These are phyloP conservation scores for Plagodis pulveraria DNA, from an alignment of 2,888 invertebrate species.

Conservation along the genomic window DNA sequence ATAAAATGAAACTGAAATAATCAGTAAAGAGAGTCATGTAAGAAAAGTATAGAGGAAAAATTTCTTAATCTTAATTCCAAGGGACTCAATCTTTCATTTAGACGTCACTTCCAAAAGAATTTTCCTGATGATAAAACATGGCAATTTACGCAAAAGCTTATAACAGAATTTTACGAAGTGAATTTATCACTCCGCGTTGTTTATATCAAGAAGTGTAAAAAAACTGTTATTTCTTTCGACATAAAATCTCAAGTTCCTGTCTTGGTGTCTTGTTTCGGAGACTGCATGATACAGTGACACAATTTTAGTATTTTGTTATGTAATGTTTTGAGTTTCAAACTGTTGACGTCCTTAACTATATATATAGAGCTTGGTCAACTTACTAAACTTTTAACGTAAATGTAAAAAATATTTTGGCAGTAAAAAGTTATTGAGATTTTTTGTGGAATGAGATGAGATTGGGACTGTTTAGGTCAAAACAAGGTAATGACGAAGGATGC, in stretches of 20 bases:
- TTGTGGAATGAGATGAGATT: constrained; percentile 4
- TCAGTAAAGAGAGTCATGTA: too few relatives aligned
- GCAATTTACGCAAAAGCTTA: constrained; percentile 14
- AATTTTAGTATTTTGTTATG: constrained; percentile 4
- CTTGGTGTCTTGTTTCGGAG: constrained; percentile 11
- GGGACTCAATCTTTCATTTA: constrained; percentile 2
- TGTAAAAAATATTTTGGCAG: constrained; percentile 14
- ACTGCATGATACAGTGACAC: background rate
- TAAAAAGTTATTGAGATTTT: constrained; percentile 16
- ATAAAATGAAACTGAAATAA: too few relatives aligned
- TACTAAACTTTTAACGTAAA: constrained; percentile 19
- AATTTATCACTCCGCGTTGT: constrained; percentile 20
- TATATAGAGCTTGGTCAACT: constrained; percentile 1
- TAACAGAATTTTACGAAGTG: constrained; percentile 20
- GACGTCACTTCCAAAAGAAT: constrained; percentile 20
- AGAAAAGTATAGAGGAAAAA: constrained; percentile 4
- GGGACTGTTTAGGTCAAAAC: constrained; percentile 7
- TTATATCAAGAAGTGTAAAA: constrained; percentile 9
- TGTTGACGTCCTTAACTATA: constrained; percentile 6
- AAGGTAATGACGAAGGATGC: background rate
- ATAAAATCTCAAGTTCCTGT: constrained; percentile 11
- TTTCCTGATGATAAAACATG: constrained; percentile 22
- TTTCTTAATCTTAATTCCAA: constrained; percentile 15
- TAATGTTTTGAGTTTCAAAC: constrained; percentile 11
- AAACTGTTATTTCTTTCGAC: constrained; percentile 8